Evolutionary conservation across 2,113 vertebrate genomes (phyloP).

Genomic region (Crocuta crocuta): DNA sequence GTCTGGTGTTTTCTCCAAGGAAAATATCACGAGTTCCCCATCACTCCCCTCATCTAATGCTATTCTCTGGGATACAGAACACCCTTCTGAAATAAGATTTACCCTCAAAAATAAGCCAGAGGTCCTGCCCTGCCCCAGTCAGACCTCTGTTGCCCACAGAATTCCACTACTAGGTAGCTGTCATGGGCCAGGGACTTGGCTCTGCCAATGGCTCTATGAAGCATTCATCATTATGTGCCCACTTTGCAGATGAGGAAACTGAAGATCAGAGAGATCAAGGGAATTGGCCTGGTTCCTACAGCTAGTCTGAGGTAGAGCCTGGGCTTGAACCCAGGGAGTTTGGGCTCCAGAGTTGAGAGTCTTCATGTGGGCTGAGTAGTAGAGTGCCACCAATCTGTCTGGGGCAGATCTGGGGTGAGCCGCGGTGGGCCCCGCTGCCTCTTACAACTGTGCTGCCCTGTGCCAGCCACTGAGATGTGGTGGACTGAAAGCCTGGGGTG

Average conservation of each 20-base stretch:
- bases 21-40: background rate
- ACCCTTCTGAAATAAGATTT: background rate
- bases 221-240: background rate
- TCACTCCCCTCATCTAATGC: background rate
- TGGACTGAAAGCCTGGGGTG: background rate
- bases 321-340: background rate
- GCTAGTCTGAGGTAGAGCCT: background rate
- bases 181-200: no score
- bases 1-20: background rate
- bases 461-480: background rate
- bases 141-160: background rate
- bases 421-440: rapidly evolving
- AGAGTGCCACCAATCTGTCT: background rate
- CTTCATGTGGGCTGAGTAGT: background rate
- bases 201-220: background rate
- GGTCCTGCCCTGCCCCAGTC: background rate
- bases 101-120: background rate
- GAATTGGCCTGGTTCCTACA: background rate
- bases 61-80: background rate
- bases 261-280: background rate
- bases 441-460: background rate
- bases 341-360: background rate
- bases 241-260: background rate
- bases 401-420: background rate
- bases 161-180: background rate